A percentile compares a stretch with the other conserved stretches of the same genome.
phyloP scores from a whole-genome alignment of 2,797 vertebrate genomes.

The Ispidina lecontei region DNA sequence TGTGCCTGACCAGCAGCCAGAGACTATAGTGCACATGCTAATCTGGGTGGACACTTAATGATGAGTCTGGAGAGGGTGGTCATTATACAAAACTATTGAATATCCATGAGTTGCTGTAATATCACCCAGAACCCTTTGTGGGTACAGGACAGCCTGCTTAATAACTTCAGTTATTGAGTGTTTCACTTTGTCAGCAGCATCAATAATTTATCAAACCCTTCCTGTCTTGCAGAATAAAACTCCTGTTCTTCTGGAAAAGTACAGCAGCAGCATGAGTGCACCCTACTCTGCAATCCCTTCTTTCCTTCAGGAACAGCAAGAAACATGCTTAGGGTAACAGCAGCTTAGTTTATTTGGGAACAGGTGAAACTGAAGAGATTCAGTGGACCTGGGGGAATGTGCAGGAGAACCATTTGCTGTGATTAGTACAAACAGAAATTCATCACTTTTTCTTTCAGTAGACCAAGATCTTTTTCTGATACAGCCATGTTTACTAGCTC shows the following conservation, averaged over 20 bases:
- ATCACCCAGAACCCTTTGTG: too few species aligned
- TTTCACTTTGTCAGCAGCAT: not conserved
- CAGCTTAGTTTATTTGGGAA: constrained; percentile 60
- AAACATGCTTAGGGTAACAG: constrained; percentile 5
- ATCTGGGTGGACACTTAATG: too few species aligned
- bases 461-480: not conserved
- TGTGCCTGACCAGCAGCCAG: too few species aligned
- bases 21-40: too few species aligned
- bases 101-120: too few species aligned
- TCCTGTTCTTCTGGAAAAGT: not conserved
- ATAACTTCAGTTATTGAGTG: too few species aligned
- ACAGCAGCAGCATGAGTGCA: not conserved
- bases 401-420: constrained; percentile 16
- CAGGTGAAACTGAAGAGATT: not conserved
- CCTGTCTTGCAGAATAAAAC: not conserved
- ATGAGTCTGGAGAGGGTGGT: too few species aligned
- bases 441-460: not conserved
- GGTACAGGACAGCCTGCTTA: too few species aligned
- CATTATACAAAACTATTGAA: too few species aligned
- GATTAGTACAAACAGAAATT: not conserved
- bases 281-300: not conserved
- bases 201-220: not conserved
- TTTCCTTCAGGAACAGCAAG: not conserved
- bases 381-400: not conserved
- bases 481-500: not conserved